These are phyloP conservation scores for Hoplodrina blanda DNA, from an alignment of 2,888 invertebrate genomes.

Conservation along the genomic window DNA sequence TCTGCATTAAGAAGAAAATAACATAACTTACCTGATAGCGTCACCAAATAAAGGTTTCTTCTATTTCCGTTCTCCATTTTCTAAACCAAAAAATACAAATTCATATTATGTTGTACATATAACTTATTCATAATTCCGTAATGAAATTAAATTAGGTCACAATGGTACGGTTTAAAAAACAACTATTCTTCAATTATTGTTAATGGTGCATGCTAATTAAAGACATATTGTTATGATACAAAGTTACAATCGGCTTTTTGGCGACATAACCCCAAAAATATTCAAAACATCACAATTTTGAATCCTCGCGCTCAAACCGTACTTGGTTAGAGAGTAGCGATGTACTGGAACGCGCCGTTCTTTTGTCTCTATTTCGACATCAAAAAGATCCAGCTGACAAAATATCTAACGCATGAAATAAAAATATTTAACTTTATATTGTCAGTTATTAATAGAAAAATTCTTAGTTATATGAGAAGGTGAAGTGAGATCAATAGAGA, in stretches of 20 bases:
- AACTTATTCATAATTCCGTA: neutral
- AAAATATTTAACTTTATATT: neutral
- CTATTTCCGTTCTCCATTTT: conserved; percentile 69
- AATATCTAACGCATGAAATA: neutral
- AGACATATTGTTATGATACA: neutral
- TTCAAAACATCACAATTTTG: neutral
- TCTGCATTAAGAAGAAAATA: conserved; percentile 4
- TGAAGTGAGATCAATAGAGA: neutral
- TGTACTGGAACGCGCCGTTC: conserved; percentile 25
- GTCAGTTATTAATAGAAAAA: too few species aligned
- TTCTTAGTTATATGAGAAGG: neutral
- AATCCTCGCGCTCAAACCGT: conserved; percentile 24
- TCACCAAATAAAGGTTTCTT: conserved; percentile 77
- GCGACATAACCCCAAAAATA: neutral
- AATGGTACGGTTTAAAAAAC: neutral
- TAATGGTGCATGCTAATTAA: neutral
- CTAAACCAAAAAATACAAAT: conserved; percentile 24
- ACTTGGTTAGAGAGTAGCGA: neutral
- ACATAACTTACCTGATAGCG: conserved; percentile 76
- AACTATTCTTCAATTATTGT: too few species aligned
- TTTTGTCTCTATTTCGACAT: neutral
- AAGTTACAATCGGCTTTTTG: neutral
- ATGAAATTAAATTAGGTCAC: neutral
- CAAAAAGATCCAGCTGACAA: neutral
- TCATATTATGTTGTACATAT: neutral